Conservation (phyloP, 2,888 invertebrate species). For the Frankliniella intonsa region DNA sequence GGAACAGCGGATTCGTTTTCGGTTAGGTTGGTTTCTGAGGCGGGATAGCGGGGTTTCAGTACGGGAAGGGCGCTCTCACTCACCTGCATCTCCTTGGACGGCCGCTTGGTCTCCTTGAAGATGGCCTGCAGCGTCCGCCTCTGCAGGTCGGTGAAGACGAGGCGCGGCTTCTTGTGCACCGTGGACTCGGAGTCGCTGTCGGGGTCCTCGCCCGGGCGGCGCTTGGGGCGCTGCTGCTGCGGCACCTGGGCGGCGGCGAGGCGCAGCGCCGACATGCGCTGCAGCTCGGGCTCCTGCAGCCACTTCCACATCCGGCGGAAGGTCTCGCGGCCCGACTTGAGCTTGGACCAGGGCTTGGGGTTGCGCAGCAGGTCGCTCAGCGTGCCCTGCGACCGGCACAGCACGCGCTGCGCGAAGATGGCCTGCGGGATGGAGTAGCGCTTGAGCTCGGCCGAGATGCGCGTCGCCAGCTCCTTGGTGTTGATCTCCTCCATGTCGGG, state of each 20-base stretch:
- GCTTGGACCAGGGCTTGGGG: constrained; percentile 99
- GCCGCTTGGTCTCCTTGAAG: constrained; percentile 99
- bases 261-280: constrained; percentile 96
- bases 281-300: constrained; percentile 99
- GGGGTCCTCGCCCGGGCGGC: neutral
- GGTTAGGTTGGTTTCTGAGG: neutral
- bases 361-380: constrained; percentile 94
- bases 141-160: constrained; percentile 99
- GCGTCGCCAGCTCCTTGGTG: constrained; percentile 96
- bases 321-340: constrained; percentile 98
- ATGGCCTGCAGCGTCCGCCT: constrained; percentile 99
- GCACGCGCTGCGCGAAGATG: constrained; percentile 96
- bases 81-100: constrained; percentile 96
- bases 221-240: neutral
- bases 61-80: neutral
- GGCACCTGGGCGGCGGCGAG: constrained; percentile 56
- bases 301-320: constrained; percentile 99
- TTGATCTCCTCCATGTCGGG: constrained; percentile 92
- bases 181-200: constrained; percentile 42
- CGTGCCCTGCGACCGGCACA: constrained; percentile 97
- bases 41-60: neutral
- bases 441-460: constrained; percentile 97
- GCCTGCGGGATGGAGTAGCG: constrained; percentile 99
- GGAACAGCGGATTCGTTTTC: neutral
- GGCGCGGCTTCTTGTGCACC: constrained; percentile 97